phyloP scores from a whole-genome alignment of 2,888 invertebrate species.

The Ochropleura leucogaster region DNA sequence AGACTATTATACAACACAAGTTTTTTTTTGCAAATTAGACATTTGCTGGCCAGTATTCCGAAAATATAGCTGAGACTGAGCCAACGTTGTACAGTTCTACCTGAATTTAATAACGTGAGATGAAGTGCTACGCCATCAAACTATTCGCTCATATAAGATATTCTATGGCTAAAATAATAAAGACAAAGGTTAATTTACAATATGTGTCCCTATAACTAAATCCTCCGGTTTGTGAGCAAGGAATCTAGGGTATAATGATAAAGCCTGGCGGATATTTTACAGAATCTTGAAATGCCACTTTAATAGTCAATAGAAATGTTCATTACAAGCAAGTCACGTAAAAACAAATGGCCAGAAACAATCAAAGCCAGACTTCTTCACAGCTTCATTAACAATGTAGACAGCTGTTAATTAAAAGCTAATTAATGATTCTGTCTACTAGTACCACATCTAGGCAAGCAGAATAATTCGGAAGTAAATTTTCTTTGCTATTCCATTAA shows the following conservation, averaged over 20 bases:
- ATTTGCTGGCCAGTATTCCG: neutral
- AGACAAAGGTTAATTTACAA: neutral
- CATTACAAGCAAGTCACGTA: slow-evolving; percentile 30
- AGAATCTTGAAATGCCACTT: slow-evolving; percentile 8
- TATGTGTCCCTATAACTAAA: slow-evolving; percentile 3
- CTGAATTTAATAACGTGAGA: no score
- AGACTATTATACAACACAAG: neutral
- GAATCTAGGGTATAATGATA: neutral
- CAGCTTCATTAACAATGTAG: slow-evolving; percentile 33
- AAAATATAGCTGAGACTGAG: neutral
- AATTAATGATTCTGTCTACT: slow-evolving; percentile 38
- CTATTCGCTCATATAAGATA: neutral
- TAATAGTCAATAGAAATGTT: slow-evolving; percentile 10
- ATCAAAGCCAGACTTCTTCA: slow-evolving; percentile 35
- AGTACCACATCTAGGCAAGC: slow-evolving; percentile 1
- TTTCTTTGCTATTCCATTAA: neutral
- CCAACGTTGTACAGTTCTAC: neutral
- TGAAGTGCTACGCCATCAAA: slow-evolving; percentile 34
- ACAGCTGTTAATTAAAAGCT: slow-evolving; percentile 50
- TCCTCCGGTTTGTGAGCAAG: neutral
- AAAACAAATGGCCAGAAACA: slow-evolving; percentile 31
- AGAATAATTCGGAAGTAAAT: neutral
- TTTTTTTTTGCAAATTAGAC: neutral
- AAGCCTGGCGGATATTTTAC: neutral
- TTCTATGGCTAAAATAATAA: neutral